Evolutionary conservation across 1,140 invertebrate genomes (phyloP).

Genomic region (Polypedilum pembai): DNA sequence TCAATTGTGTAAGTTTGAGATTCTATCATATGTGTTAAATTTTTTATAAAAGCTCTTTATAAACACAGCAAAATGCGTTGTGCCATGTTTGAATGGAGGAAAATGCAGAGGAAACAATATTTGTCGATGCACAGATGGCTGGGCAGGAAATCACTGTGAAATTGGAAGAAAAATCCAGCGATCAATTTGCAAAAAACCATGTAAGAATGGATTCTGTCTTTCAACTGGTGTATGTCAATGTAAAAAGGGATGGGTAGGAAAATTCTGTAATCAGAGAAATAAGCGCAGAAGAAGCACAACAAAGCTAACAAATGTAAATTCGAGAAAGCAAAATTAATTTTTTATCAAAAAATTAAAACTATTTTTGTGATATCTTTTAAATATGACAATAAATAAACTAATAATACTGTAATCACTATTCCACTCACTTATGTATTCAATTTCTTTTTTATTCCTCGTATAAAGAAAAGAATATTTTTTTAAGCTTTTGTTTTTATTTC

Average conservation of each 20-base stretch:
- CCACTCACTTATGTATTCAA: too few relatives aligned
- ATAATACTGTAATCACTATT: too few relatives aligned
- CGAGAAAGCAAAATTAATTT: neutral
- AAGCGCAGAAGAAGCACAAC: neutral
- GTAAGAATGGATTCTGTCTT: conserved; percentile 63
- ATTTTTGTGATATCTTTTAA: conserved; percentile 26
- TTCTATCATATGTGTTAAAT: conserved; percentile 22
- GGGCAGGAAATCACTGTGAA: conserved; percentile 78
- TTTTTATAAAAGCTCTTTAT: conserved; percentile 24
- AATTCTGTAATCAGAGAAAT: conserved; percentile 52
- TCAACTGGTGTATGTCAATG: conserved; percentile 62
- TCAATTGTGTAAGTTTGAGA: conserved; percentile 74
- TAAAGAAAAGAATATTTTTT: too few relatives aligned
- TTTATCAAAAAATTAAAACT: neutral
- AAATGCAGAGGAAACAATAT: conserved; percentile 77
- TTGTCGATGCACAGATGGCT: conserved; percentile 69
- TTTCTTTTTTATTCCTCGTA: too few relatives aligned
- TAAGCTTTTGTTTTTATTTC: too few relatives aligned
- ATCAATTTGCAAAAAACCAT: conserved; percentile 60
- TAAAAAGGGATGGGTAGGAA: conserved; percentile 63
- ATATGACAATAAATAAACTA: too few relatives aligned
- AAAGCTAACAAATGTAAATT: neutral
- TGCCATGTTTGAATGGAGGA: conserved; percentile 78
- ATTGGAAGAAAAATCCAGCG: conserved; percentile 60
- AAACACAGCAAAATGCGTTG: conserved; percentile 73